These are phyloP conservation scores for Momotus momota DNA, from an alignment of 2,797 vertebrate species.

Conservation along the genomic window DNA sequence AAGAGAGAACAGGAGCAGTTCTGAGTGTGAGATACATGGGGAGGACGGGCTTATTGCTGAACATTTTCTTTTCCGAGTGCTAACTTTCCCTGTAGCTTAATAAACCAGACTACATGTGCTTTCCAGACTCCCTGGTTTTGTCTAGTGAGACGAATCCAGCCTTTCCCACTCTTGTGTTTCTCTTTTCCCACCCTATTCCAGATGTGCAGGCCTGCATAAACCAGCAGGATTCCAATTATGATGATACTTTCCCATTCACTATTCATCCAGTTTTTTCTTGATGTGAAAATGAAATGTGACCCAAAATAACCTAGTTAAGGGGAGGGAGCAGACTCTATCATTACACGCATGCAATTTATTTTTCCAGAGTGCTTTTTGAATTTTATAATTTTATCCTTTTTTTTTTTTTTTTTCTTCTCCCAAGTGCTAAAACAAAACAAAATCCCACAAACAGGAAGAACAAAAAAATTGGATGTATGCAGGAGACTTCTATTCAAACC, in stretches of 20 bases:
- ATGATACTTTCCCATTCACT: conserved; percentile 65
- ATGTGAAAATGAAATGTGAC: conserved; percentile 71
- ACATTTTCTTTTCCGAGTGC: conserved; percentile 32
- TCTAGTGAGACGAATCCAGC: conserved; percentile 39
- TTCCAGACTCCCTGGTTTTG: conserved; percentile 65
- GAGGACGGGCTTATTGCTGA: not conserved
- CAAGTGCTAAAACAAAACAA: not conserved
- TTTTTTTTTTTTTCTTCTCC: not conserved
- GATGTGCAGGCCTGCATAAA: conserved; percentile 72
- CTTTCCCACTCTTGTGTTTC: conserved; percentile 60
- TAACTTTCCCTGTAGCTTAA: conserved; percentile 53
- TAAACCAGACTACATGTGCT: conserved; percentile 60
- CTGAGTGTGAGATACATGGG: not conserved
- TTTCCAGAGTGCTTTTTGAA: not conserved
- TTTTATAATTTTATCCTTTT: not conserved
- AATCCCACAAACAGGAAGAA: not conserved
- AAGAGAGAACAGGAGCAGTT: not conserved
- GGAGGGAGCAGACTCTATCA: not conserved
- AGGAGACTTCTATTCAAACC: conserved; percentile 28
- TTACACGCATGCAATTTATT: conserved; percentile 28
- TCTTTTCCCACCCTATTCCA: conserved; percentile 69
- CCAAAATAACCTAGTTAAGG: conserved; percentile 46
- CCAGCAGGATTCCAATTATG: conserved; percentile 71
- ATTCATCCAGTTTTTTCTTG: conserved; percentile 70
- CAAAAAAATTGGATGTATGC: conserved; percentile 10